Conservation (phyloP, 2,113 vertebrate genomes). For the Penelope pileata region DNA sequence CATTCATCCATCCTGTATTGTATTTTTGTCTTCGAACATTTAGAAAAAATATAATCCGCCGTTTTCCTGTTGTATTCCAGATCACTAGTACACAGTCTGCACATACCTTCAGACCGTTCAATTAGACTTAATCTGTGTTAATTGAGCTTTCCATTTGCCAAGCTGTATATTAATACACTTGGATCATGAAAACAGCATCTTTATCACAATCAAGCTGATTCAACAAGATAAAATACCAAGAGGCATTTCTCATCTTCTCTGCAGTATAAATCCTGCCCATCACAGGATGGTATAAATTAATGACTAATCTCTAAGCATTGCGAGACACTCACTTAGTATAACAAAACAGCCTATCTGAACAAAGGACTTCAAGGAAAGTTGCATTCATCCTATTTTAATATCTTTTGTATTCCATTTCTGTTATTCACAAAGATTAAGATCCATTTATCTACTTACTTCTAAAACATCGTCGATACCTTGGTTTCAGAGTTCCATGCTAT, state of each 20-base stretch:
- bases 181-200: conserved; percentile 53
- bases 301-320: background rate
- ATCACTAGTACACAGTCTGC: background rate
- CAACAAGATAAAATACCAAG: conserved; percentile 30
- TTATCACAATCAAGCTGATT: conserved; percentile 46
- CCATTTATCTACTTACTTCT: background rate
- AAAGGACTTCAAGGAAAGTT: background rate
- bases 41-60: conserved; percentile 11
- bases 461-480: background rate
- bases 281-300: conserved; percentile 31
- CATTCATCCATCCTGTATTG: background rate
- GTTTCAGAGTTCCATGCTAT: background rate
- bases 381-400: background rate
- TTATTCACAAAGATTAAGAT: background rate
- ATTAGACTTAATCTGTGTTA: conserved; percentile 62
- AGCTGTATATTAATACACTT: conserved; percentile 48
- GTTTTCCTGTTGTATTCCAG: conserved; percentile 29
- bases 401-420: background rate
- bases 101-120: conserved; percentile 7
- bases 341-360: background rate
- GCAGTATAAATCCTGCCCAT: background rate
- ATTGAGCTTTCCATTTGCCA: conserved; percentile 60
- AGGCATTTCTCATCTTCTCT: background rate
- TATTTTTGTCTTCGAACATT: background rate
- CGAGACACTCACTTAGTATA: background rate